phyloP scores from a whole-genome alignment of 1,140 invertebrate species.

The Mactra quadrangularis region DNA sequence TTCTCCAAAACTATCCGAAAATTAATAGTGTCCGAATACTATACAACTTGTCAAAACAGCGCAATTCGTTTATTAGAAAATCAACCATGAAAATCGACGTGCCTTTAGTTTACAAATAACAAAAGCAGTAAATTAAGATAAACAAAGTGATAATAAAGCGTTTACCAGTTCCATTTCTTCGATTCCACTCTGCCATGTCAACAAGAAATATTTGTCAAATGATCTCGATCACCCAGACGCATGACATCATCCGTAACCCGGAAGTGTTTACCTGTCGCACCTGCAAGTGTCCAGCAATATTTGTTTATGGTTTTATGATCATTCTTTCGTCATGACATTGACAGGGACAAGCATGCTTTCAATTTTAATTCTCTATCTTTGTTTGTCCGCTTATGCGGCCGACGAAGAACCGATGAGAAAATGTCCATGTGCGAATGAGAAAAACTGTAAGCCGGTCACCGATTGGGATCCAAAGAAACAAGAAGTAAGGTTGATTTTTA shows the following conservation, averaged over 20 bases:
- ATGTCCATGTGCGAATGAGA: neutral
- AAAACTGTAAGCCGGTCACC: neutral
- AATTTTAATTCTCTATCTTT: neutral
- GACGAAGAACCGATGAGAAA: neutral
- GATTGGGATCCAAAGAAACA: neutral
- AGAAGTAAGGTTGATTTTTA: neutral
- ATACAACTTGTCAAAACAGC: too few relatives aligned
- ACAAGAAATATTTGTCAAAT: constrained; percentile 31
- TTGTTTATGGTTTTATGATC: constrained; percentile 2
- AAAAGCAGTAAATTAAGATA: too few relatives aligned
- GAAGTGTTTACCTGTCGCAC: constrained; percentile 42
- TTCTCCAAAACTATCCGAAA: too few relatives aligned
- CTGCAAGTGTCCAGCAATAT: neutral
- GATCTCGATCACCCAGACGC: constrained; percentile 7
- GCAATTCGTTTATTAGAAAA: too few relatives aligned
- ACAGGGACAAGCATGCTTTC: neutral
- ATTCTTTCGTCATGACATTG: neutral
- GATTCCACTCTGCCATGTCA: constrained; percentile 61
- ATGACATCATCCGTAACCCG: constrained; percentile 31
- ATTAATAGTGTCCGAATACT: too few relatives aligned
- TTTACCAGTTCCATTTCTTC: constrained; percentile 57
- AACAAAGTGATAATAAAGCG: too few relatives aligned
- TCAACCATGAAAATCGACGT: too few relatives aligned
- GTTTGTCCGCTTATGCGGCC: neutral
- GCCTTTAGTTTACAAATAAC: too few relatives aligned